Evolutionary conservation across 2,888 invertebrate genomes (phyloP).

Genomic region (Ennomos fuscantarius): DNA sequence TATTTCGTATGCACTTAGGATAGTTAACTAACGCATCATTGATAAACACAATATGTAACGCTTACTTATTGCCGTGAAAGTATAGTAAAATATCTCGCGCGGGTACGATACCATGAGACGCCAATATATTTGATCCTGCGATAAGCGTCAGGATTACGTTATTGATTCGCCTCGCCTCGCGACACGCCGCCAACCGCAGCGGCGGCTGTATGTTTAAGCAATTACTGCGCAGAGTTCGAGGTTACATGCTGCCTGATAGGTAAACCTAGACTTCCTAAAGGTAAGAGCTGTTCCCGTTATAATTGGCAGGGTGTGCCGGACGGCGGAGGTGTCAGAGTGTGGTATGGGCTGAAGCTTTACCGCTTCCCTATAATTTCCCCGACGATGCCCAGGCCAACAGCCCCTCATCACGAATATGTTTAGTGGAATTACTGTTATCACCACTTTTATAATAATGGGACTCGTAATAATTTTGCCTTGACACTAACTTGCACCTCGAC

Average conservation of each 20-base stretch:
- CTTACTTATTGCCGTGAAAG: constrained; percentile 28
- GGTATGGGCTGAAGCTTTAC: constrained; percentile 49
- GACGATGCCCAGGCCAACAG: constrained; percentile 54
- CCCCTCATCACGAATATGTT: constrained; percentile 61
- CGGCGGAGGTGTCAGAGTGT: constrained; percentile 70
- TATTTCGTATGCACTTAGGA: constrained; percentile 5
- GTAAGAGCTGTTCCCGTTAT: constrained; percentile 70
- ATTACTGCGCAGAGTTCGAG: constrained; percentile 61
- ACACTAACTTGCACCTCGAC: neutral
- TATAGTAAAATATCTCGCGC: constrained; percentile 36
- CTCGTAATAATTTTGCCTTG: constrained; percentile 31
- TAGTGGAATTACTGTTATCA: constrained; percentile 52
- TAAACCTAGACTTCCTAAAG: constrained; percentile 37
- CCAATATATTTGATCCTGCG: constrained; percentile 56
- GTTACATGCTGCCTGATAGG: constrained; percentile 41
- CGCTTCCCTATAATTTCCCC: constrained; percentile 69
- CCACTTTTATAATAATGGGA: constrained; percentile 26
- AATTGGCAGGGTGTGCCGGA: constrained; percentile 63
- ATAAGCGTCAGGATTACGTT: constrained; percentile 53
- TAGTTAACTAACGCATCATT: neutral
- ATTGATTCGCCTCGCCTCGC: constrained; percentile 66
- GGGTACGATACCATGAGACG: constrained; percentile 37
- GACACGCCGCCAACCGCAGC: constrained; percentile 15
- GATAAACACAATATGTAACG: constrained; percentile 24
- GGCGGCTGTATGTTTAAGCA: constrained; percentile 74